phyloP scores from a whole-genome alignment of 2,888 invertebrate genomes.

The Epiperipatus broadwayi region DNA sequence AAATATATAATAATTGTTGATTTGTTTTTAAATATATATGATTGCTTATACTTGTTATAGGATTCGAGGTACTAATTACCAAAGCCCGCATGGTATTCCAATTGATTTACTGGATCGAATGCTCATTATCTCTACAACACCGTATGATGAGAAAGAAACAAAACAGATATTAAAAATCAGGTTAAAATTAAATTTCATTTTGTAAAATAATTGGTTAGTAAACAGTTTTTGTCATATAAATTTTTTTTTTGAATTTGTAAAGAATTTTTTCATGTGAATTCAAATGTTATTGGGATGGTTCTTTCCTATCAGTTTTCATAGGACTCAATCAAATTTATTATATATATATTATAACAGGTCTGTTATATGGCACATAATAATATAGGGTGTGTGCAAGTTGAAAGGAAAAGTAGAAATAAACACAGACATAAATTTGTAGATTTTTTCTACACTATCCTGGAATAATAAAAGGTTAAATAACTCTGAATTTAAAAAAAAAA shows the following conservation, averaged over 20 bases:
- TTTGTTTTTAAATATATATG: not conserved
- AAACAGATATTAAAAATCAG: slow-evolving; percentile 74
- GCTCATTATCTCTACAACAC: slow-evolving; percentile 76
- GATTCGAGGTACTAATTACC: slow-evolving; percentile 81
- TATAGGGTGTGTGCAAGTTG: too few species aligned
- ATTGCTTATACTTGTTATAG: slow-evolving; percentile 29
- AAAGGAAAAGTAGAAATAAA: too few species aligned
- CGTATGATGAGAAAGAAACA: slow-evolving; percentile 70
- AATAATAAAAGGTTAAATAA: too few species aligned
- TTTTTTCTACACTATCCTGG: too few species aligned
- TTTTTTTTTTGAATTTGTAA: slow-evolving; percentile 10
- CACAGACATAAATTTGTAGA: too few species aligned
- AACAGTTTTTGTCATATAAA: not conserved
- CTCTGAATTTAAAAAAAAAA: too few species aligned
- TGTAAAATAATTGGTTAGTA: slow-evolving; percentile 21
- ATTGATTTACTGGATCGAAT: slow-evolving; percentile 83
- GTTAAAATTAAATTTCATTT: slow-evolving; percentile 27
- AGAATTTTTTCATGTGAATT: too few species aligned
- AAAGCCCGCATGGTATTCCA: slow-evolving; percentile 91
- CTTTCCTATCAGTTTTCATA: too few species aligned
- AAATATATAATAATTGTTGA: not conserved
- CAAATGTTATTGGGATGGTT: too few species aligned
- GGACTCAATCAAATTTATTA: too few species aligned
- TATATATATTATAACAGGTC: too few species aligned
- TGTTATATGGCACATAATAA: too few species aligned